These are phyloP conservation scores for Sympetrum striolatum DNA, from an alignment of 2,888 invertebrate species.

Conservation along the genomic window DNA sequence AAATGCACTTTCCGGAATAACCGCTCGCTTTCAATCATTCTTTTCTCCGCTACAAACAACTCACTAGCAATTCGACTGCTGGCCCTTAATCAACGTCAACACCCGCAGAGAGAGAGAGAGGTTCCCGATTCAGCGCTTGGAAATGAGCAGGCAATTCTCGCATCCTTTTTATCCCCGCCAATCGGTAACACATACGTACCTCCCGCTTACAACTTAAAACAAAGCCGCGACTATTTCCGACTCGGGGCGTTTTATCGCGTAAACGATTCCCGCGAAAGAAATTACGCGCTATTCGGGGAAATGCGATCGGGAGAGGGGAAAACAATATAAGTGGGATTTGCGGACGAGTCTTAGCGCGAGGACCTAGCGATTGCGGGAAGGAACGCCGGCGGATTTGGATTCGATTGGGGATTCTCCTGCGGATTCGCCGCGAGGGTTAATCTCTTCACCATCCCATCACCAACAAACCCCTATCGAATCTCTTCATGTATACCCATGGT, in stretches of 20 bases:
- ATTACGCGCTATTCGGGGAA: background rate
- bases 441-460: background rate
- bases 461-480: background rate
- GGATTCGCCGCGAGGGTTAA: background rate
- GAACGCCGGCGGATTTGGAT: constrained; percentile 7
- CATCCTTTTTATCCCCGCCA: background rate
- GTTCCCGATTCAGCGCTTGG: no score
- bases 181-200: background rate
- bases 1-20: no score
- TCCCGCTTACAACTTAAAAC: background rate
- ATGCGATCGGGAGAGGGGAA: background rate
- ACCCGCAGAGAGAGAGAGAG: no score
- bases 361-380: background rate
- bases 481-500: background rate
- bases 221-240: background rate
- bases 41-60: no score
- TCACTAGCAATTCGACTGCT: no score
- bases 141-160: no score
- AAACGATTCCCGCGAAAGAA: background rate
- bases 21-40: no score
- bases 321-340: constrained; percentile 26
- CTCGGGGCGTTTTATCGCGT: background rate
- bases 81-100: no score
- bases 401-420: background rate
- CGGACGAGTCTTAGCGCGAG: constrained; percentile 14